Evolutionary conservation across 2,113 vertebrate species (phyloP), one percentile per base, ranked within the genome.

Genomic region (Rhinopithecus roxellana): DNA sequence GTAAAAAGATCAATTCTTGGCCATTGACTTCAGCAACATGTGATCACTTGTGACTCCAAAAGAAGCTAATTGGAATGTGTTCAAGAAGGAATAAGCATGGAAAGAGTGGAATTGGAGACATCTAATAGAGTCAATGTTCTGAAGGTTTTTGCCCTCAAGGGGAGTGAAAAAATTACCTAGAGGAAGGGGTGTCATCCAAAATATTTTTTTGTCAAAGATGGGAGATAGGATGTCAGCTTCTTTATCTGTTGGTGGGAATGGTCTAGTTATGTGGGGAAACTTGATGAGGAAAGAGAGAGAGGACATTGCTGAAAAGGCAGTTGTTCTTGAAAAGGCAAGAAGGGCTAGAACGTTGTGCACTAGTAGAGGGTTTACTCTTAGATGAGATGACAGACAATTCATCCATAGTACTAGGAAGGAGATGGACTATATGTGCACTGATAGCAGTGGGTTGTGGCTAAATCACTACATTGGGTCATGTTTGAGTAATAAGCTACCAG

Each of bases 371-470:
- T 64, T 84, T 69, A 72, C 61, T 94, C 45, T 32, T 52, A 18
- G 5, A n/a, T 43, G 4, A 32, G 82, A 61, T 5, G 17, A 6
- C 52, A 64, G 7, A 17, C 10, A 35, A 35, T 43, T 55, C 20
- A 35, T 50, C 35, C 18, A 3, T 10, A 17, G 52, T 22, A 13
- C 20, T 43, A 23, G 12, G 4, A 85, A 12, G 43, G 55, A 67
- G 84, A 30, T 5, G 20, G 32, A 32, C 43, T 70, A 0, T 0
- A 0, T 3, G 2, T 43, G 45, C 16, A 23, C 22, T 17, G 20
- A n/a, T n/a, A 4, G 72, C 13, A 38, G 32, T 7, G 16, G 2
- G 6, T 7, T 59, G 17, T 40, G 38, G 74, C 9, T 9, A 74
- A 17, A 30, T 32, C 13, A 6, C 11, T 32, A n/a, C 57, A 2